phyloP scores from a whole-genome alignment of 2,797 vertebrate species.

The Salmo trutta region DNA sequence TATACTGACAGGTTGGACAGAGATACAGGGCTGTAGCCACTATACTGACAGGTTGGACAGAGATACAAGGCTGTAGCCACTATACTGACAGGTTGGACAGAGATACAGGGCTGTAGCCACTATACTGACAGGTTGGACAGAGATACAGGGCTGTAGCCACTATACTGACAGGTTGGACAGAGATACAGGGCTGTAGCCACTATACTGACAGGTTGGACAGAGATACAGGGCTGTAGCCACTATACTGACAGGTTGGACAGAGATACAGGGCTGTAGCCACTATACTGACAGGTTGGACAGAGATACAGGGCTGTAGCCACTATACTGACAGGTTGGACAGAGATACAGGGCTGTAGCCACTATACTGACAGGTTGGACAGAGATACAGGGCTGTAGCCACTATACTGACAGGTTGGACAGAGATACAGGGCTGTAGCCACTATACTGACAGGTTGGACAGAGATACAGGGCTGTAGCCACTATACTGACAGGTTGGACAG shows the following conservation, averaged over 20 bases:
- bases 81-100: background rate
- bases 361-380: background rate
- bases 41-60: background rate
- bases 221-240: background rate
- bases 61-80: background rate
- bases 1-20: too few species aligned
- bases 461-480: background rate
- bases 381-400: background rate
- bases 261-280: too few species aligned
- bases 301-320: too few species aligned
- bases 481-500: background rate
- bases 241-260: background rate
- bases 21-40: background rate
- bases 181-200: background rate
- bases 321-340: too few species aligned
- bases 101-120: background rate
- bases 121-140: background rate
- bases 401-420: background rate
- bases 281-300: too few species aligned
- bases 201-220: background rate
- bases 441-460: background rate
- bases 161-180: background rate
- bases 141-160: background rate
- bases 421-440: background rate
- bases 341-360: too few species aligned